phyloP scores from a whole-genome alignment of 1,140 invertebrate genomes.

The Hylaeus anthracinus region DNA sequence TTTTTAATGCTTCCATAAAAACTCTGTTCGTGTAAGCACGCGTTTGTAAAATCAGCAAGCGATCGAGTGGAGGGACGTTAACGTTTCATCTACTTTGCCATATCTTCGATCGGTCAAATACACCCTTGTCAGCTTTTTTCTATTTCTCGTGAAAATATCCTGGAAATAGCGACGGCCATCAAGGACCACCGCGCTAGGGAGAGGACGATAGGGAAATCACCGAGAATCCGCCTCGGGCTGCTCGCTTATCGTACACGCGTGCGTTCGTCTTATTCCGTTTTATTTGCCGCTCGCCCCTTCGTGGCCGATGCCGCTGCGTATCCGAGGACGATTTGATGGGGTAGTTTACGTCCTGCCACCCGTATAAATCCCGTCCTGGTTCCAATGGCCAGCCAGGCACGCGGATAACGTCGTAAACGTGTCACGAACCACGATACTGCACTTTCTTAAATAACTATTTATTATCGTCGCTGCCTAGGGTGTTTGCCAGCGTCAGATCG shows the following conservation, averaged over 20 bases:
- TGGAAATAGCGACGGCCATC: slow-evolving; percentile 20
- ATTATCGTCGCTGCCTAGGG: background rate
- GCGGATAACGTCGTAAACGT: slow-evolving; percentile 47
- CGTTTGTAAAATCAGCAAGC: too few relatives aligned
- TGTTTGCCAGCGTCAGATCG: background rate
- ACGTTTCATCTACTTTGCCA: background rate
- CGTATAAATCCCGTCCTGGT: slow-evolving; percentile 43
- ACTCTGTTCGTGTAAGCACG: background rate
- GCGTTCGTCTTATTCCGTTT: slow-evolving; percentile 30
- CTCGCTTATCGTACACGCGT: slow-evolving; percentile 38
- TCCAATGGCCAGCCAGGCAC: slow-evolving; percentile 11
- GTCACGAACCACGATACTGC: slow-evolving; percentile 6
- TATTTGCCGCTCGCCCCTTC: slow-evolving; percentile 29
- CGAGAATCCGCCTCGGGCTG: background rate
- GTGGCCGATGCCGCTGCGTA: background rate
- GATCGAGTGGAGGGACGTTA: too few relatives aligned
- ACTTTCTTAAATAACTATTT: slow-evolving; percentile 23
- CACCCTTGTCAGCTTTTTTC: slow-evolving; percentile 32
- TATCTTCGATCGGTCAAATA: background rate
- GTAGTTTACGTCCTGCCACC: slow-evolving; percentile 36
- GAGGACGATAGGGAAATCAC: slow-evolving; percentile 24
- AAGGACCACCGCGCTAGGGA: background rate
- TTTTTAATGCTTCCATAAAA: background rate
- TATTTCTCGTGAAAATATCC: slow-evolving; percentile 31
- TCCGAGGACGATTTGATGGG: slow-evolving; percentile 28